Evolutionary conservation across 2,888 invertebrate genomes (phyloP).

Genomic region (Trimorus sp.): DNA sequence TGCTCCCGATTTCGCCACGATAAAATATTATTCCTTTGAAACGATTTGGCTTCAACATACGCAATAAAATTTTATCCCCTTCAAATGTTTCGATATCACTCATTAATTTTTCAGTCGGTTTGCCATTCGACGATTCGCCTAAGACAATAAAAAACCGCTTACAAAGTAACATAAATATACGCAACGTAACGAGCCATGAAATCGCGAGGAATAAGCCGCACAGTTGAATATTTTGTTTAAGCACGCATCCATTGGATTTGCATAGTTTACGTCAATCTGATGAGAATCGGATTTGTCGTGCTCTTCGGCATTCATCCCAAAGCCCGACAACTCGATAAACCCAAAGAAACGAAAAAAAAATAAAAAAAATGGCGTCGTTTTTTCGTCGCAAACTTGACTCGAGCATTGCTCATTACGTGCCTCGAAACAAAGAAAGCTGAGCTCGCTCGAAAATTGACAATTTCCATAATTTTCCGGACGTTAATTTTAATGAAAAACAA

Average conservation of each 20-base stretch:
- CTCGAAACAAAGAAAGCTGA: neutral
- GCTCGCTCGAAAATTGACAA: too few species aligned
- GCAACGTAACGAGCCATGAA: constrained; percentile 3
- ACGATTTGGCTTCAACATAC: too few species aligned
- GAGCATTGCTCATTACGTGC: neutral
- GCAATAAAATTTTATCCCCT: too few species aligned
- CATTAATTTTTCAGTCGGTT: too few species aligned
- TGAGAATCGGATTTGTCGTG: constrained; percentile 37
- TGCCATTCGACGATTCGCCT: too few species aligned
- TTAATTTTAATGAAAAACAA: too few species aligned
- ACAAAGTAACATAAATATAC: neutral
- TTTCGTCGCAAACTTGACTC: constrained; percentile 4
- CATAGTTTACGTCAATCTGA: constrained; percentile 40
- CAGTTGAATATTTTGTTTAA: constrained; percentile 36
- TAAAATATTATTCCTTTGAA: too few species aligned
- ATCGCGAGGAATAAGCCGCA: constrained; percentile 28
- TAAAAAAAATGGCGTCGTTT: constrained; percentile 5
- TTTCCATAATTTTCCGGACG: too few species aligned
- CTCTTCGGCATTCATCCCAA: constrained; percentile 28
- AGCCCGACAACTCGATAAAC: constrained; percentile 26
- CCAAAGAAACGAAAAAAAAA: constrained; percentile 8
- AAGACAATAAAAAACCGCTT: neutral
- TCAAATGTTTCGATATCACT: too few species aligned
- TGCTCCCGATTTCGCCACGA: too few species aligned
- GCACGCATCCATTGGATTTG: constrained; percentile 33